Evolutionary conservation across 2,888 invertebrate species (phyloP), one percentile per base, ranked within the genome.

Genomic region (Acrocera orbiculus): DNA sequence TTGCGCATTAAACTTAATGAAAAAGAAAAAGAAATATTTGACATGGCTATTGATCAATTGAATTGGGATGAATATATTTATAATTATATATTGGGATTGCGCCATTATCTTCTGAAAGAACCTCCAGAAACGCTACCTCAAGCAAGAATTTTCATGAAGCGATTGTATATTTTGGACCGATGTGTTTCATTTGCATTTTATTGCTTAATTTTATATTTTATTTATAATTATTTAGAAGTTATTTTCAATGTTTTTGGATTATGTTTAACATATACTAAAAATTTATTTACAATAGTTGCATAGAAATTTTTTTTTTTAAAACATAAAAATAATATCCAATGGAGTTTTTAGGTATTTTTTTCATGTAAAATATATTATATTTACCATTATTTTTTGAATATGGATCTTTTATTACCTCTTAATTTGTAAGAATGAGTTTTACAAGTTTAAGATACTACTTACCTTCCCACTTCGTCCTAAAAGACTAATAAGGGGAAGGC

Each of bases 81-180:
- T 43, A 66, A 62, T 50, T 85, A 85, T 49, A 71, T 89, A 19
- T 65, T 79, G 41, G 92, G 90, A 0, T 75, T 81, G n/a, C 69
- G 90, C 11, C 73, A 76, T 44, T 90, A 70, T 53, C 78, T 83
- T 48, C 64, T 87, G 36, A 85, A 86, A 42, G 92, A 93, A 46
- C 77, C 78, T 46, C 73, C 76, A 0, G 66, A 73, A 8, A 78
- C 78, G 0, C 50, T 89, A 15, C 81, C 85, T 0, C 66, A 73
- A 27, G 81, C 85, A 0, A 64, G 64, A 45, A 47, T 42, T 19
- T 37, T 54, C 2, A 38, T 56, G 5, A 48, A 47, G 0, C 48
- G 53, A 36, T 52, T 70, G 13, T 70, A 66, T 47, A 62, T 65
- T 41, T 42, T 69, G 37, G 69, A 70, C 49, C 58, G 54, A 42